A percentile compares a stretch with the other conserved stretches of the same genome.
Evolutionary conservation across 2,888 invertebrate genomes (phyloP).

Genomic region (Ormia ochracea): DNA sequence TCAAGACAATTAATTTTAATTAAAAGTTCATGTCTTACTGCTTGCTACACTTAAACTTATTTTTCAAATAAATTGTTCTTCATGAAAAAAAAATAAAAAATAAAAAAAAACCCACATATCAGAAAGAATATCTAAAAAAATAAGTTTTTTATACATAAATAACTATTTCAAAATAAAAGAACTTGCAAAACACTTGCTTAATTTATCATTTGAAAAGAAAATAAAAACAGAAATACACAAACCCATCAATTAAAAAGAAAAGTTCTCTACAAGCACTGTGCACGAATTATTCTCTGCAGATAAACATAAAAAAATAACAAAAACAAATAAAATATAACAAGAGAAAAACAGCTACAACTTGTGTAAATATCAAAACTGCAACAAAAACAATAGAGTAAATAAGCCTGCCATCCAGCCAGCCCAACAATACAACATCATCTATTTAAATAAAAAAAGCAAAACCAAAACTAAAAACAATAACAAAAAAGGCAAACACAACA

Average conservation of each 20-base stretch:
- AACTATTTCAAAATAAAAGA: background rate
- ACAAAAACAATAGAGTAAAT: slow-evolving; percentile 19
- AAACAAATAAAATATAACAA: slow-evolving; percentile 9
- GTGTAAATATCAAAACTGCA: slow-evolving; percentile 26
- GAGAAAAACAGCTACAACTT: slow-evolving; percentile 22
- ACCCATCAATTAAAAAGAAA: slow-evolving; percentile 5
- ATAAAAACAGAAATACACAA: background rate
- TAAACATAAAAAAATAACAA: slow-evolving; percentile 14
- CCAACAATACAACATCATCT: slow-evolving; percentile 15
- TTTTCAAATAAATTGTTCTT: background rate
- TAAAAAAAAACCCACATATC: background rate
- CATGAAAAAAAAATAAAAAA: background rate
- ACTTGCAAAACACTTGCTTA: slow-evolving; percentile 35
- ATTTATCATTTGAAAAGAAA: background rate
- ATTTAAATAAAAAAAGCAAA: slow-evolving; percentile 13
- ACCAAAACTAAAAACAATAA: slow-evolving; percentile 31
- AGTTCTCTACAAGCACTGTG: background rate
- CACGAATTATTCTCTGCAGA: background rate
- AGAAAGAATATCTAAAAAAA: background rate
- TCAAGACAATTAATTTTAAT: background rate
- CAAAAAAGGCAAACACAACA: slow-evolving; percentile 24
- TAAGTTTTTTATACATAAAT: background rate
- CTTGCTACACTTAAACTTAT: background rate
- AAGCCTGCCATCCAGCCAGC: background rate
- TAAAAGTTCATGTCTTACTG: background rate